Conservation (phyloP, 1,140 invertebrate species). For the Papilio polyxenes region DNA sequence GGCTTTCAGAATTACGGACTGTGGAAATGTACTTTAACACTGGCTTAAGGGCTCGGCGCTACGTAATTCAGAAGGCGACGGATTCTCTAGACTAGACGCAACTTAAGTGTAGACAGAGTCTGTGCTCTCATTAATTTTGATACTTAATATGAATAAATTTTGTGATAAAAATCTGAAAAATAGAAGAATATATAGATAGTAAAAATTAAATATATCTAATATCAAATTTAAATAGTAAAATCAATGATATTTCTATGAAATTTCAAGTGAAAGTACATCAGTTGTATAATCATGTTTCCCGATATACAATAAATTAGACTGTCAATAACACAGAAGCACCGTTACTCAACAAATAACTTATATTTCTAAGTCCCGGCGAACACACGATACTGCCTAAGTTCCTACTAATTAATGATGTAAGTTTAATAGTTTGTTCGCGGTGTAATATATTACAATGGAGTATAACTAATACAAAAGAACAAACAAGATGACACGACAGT, state of each 20-base stretch:
- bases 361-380: slow-evolving; percentile 27
- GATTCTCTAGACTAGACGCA: slow-evolving; percentile 16
- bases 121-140: slow-evolving; percentile 11
- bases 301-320: slow-evolving; percentile 28
- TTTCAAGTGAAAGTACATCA: not conserved
- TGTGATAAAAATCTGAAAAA: not conserved
- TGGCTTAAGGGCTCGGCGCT: not conserved
- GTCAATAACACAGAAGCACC: slow-evolving; percentile 26
- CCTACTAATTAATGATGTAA: slow-evolving; percentile 33
- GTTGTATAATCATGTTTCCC: not conserved
- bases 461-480: not conserved
- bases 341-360: slow-evolving; percentile 35
- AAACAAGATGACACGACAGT: not conserved
- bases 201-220: too few relatives aligned
- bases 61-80: slow-evolving; percentile 11
- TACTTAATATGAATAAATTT: not conserved
- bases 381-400: slow-evolving; percentile 27
- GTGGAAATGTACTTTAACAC: not conserved
- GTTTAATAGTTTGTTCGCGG: slow-evolving; percentile 24
- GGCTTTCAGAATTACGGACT: too few relatives aligned
- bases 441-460: slow-evolving; percentile 17
- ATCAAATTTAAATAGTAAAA: not conserved
- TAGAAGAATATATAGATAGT: not conserved
- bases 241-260: not conserved
- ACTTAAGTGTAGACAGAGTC: slow-evolving; percentile 1